These are phyloP conservation scores for Falcaria lacertinaria DNA, from an alignment of 2,888 invertebrate genomes.

Conservation along the genomic window DNA sequence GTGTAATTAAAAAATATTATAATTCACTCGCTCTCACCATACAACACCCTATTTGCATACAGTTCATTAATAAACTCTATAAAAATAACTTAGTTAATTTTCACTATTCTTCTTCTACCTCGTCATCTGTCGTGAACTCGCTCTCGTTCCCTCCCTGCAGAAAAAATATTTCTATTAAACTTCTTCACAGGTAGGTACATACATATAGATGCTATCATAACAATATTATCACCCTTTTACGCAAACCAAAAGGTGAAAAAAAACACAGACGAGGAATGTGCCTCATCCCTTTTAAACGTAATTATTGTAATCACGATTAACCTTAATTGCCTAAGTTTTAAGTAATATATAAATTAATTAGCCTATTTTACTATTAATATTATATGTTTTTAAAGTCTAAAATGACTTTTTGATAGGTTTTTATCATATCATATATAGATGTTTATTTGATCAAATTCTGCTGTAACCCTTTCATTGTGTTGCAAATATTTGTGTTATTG, in stretches of 20 bases:
- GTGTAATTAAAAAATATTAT: slow-evolving; percentile 69
- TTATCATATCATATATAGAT: no score
- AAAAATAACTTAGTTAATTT: slow-evolving; percentile 71
- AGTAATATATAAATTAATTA: no score
- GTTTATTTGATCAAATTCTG: no score
- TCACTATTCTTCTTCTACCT: slow-evolving; percentile 78
- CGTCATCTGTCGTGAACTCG: slow-evolving; percentile 83
- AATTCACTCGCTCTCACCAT: slow-evolving; percentile 63
- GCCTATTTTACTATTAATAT: no score
- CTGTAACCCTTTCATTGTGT: no score
- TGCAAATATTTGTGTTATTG: no score
- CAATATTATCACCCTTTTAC: no score
- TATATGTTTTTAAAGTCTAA: no score
- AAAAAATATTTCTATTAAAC: slow-evolving; percentile 15
- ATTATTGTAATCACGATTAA: background rate
- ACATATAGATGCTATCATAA: no score
- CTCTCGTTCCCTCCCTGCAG: slow-evolving; percentile 80
- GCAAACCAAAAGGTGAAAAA: no score
- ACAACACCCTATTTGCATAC: slow-evolving; percentile 53
- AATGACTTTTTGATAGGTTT: no score
- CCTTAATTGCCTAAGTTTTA: background rate
- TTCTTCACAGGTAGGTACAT: no score
- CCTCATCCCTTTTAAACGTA: background rate
- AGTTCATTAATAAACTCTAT: slow-evolving; percentile 70
- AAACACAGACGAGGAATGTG: background rate